phyloP scores from a whole-genome alignment of 2,113 vertebrate species.

The Scytalopus superciliaris region DNA sequence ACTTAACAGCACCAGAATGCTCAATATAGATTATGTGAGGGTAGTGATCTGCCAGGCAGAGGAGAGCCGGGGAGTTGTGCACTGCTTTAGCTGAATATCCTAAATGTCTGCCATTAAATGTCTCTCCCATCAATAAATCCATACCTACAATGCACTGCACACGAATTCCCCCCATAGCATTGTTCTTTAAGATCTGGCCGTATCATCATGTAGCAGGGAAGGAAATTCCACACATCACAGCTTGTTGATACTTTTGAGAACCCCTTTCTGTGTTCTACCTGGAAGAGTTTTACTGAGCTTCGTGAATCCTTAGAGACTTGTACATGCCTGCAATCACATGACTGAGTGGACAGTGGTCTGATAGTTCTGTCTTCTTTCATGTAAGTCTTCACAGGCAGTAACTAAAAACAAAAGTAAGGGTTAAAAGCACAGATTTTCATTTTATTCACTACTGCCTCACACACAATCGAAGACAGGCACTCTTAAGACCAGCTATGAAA shows the following conservation, averaged over 20 bases:
- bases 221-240: background rate
- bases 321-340: background rate
- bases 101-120: background rate
- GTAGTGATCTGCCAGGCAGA: background rate
- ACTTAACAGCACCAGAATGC: background rate
- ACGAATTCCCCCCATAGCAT: background rate
- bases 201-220: background rate
- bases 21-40: background rate
- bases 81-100: background rate
- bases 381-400: background rate
- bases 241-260: background rate
- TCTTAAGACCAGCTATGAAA: background rate
- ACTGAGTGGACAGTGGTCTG: background rate
- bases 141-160: background rate
- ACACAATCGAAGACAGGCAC: background rate
- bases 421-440: background rate
- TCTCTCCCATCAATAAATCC: background rate
- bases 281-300: background rate
- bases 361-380: background rate
- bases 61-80: background rate
- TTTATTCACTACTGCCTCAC: background rate
- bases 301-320: background rate
- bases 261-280: background rate
- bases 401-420: background rate
- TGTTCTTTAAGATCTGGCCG: accelerated